Evolutionary conservation across 2,113 vertebrate genomes (phyloP).

Genomic region (Megaceryle torquata): DNA sequence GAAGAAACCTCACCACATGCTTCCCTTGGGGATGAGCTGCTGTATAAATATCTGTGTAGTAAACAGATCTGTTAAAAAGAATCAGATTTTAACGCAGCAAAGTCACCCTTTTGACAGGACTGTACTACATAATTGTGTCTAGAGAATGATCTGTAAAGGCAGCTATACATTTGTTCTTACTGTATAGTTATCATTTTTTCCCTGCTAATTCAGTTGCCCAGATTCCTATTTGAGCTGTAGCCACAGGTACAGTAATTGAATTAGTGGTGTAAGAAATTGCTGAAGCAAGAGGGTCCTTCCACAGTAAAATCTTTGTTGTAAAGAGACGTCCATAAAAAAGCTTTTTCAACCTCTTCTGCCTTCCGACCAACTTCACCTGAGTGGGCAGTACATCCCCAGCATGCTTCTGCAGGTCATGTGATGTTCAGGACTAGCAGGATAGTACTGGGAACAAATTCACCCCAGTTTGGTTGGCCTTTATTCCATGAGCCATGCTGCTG

Average conservation of each 20-base stretch:
- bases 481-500: neutral
- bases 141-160: neutral
- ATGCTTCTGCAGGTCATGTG: accelerated
- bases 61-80: slow-evolving; percentile 14
- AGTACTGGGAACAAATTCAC: neutral
- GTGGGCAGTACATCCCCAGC: neutral
- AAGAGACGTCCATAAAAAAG: neutral
- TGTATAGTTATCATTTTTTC: neutral
- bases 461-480: neutral
- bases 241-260: neutral
- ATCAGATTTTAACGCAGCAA: neutral
- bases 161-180: neutral
- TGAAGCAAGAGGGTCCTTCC: neutral
- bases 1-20: neutral
- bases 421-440: neutral
- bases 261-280: neutral
- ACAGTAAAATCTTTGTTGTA: neutral
- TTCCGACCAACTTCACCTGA: neutral
- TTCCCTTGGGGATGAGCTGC: neutral
- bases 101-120: neutral
- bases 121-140: neutral
- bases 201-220: neutral
- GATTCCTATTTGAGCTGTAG: neutral
- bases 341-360: neutral
- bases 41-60: neutral